Evolutionary conservation across 1,140 invertebrate species (phyloP).

Genomic region (Phortica variegata): DNA sequence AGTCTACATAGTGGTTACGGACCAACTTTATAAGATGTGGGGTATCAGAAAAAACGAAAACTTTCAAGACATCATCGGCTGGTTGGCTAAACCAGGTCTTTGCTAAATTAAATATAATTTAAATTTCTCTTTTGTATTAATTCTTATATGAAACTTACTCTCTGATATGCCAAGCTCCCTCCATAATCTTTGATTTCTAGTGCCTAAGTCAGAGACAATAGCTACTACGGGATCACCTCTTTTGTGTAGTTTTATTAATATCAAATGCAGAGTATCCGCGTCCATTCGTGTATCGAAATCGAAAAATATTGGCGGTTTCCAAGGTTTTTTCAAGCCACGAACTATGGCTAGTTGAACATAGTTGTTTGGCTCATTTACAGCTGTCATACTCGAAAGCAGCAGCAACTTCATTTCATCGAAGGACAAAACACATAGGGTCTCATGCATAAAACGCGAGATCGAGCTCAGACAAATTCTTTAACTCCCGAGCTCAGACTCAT

Average conservation of each 20-base stretch:
- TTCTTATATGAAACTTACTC: slow-evolving; percentile 4
- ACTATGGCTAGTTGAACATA: slow-evolving; percentile 12
- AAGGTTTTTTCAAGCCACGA: slow-evolving; percentile 16
- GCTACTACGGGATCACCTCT: slow-evolving; percentile 2
- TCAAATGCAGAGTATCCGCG: background rate
- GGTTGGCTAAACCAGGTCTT: slow-evolving; percentile 7
- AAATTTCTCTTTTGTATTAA: slow-evolving; percentile 1
- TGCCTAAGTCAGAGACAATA: slow-evolving; percentile 3
- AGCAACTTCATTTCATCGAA: slow-evolving; percentile 21
- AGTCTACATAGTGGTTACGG: no score
- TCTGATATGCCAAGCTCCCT: slow-evolving; percentile 13
- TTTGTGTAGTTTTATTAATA: slow-evolving; percentile 9
- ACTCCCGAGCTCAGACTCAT: no score
- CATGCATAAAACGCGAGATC: no score
- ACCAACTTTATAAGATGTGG: slow-evolving; percentile 3
- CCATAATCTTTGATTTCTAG: slow-evolving; percentile 11
- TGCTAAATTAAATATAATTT: slow-evolving; percentile 6
- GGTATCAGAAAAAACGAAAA: background rate
- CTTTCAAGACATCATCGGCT: background rate
- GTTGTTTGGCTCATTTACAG: slow-evolving; percentile 4
- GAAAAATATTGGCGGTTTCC: slow-evolving; percentile 21
- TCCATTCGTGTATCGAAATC: slow-evolving; percentile 10
- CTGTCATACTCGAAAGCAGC: slow-evolving; percentile 5
- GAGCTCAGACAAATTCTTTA: no score
- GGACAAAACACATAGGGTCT: slow-evolving; percentile 17